phyloP scores from a whole-genome alignment of 2,888 invertebrate species.

The Callyntrura sp. region DNA sequence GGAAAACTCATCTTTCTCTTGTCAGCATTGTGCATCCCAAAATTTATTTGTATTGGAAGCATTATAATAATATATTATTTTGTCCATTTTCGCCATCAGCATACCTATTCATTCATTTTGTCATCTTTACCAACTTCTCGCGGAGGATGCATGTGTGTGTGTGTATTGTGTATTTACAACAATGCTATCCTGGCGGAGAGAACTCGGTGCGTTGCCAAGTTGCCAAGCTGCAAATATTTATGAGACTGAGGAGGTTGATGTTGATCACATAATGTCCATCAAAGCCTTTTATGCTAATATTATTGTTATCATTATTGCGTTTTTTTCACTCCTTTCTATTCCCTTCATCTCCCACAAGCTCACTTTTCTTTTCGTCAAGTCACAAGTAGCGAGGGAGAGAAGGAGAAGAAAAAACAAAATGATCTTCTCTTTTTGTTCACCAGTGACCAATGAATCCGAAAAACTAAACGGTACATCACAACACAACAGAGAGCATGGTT shows the following conservation, averaged over 20 bases:
- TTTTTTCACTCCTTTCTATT: constrained; percentile 26
- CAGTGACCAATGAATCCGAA: background rate
- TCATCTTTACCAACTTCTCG: background rate
- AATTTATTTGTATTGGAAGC: background rate
- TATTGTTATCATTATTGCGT: background rate
- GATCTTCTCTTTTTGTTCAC: background rate
- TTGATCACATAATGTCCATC: background rate
- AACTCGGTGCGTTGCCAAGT: background rate
- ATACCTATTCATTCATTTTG: too few relatives aligned
- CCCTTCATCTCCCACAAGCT: constrained; percentile 37
- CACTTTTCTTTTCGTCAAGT: constrained; percentile 46
- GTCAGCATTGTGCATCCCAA: background rate
- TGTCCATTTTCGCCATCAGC: background rate
- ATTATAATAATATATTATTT: background rate
- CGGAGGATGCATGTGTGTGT: background rate
- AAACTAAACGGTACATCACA: constrained; percentile 54
- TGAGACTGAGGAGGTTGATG: background rate
- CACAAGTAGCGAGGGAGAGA: background rate
- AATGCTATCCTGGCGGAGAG: background rate
- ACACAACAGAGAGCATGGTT: background rate
- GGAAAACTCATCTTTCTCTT: constrained; percentile 16
- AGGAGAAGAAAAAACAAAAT: too few relatives aligned
- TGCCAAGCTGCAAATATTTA: background rate
- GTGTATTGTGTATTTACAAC: background rate
- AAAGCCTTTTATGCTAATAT: constrained; percentile 40